Percentiles rank a stretch among this genome's conserved stretches.
Evolutionary conservation across 2,113 vertebrate genomes (phyloP).

Genomic region (Sapayoa aenigma): DNA sequence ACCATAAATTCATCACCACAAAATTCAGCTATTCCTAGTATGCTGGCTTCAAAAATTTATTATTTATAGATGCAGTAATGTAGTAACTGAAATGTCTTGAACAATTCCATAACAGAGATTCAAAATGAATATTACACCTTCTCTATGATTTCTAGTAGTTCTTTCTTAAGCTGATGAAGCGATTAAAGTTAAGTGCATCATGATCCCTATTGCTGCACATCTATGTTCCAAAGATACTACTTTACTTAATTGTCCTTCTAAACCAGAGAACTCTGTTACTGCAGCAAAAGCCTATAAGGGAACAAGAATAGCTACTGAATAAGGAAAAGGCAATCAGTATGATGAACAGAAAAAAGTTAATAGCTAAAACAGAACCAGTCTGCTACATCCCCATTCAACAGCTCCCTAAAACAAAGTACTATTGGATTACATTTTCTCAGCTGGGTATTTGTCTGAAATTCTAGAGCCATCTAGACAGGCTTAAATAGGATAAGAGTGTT

Average conservation of each 20-base stretch:
- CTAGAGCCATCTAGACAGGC: constrained; percentile 43
- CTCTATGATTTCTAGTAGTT: not conserved
- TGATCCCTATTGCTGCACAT: not conserved
- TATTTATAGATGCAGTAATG: not conserved
- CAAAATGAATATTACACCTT: not conserved
- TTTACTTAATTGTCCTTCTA: not conserved
- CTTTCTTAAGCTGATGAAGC: not conserved
- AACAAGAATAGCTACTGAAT: not conserved
- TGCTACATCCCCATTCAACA: not conserved
- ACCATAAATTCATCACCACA: not conserved
- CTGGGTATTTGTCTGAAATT: constrained; percentile 8
- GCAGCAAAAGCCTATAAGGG: not conserved
- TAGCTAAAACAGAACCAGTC: not conserved
- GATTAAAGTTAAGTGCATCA: not conserved
- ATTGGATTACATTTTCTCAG: constrained; percentile 14
- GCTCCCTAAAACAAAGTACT: not conserved
- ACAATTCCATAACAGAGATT: not conserved
- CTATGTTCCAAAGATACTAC: not conserved
- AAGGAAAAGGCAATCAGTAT: not conserved
- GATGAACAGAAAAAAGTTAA: not conserved
- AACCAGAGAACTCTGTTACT: not conserved
- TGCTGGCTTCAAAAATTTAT: not conserved
- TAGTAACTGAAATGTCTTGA: not conserved
- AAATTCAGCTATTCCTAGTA: constrained; percentile 5
- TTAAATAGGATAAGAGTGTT: constrained; percentile 45